Base-by-base conservation (phyloP, 2,113 vertebrate genomes). In the Gopherus evgoodei region DNA sequence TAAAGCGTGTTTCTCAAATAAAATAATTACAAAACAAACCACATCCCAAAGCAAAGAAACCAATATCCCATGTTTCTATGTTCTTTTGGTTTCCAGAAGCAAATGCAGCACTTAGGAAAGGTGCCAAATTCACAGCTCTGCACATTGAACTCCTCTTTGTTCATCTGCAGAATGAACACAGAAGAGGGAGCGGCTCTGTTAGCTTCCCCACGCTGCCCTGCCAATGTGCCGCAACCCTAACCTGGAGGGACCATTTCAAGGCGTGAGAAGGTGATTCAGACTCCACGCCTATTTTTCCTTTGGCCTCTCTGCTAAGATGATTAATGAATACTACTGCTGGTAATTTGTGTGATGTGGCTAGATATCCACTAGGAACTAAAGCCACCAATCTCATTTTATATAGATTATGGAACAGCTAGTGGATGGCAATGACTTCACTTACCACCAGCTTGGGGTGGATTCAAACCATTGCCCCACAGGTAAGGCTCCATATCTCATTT, bases 381-480 rank as follows among this genome's bases (percentile, higher is more conserved):
- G 0, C 0, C 0, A 1, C 22, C 81, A 2, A 1, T 88, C 88
- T 50, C 1, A 78, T 53, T 52, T 78, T 47, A 38, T 0, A 0
- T 76, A 35, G 6, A 6, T 6, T 3, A 38, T 35, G 54, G 31
- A 69, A 38, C 50, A 87, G 83, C 47, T 93, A 52, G 25, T 59
- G 79, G 75, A 50, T 0, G 2, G 47, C 0, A 0, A 49, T 83
- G 62, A 78, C 11, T 96, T 87, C 80, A 76, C 44, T 84, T 53
- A 52, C 69, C 86, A 5, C 31, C 76, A 0, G 56, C 49, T 83
- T 14, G 1, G 57, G 29, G 5, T 52, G 1, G 0, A 38, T 72
- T 88, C 53, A 78, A 88, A 13, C 49, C 89, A 27, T 29, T 83
- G 72, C 13, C 75, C 75, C 42, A 42, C 2, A 76, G 75, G 24